Conservation (phyloP, 2,113 vertebrate species). For the Plectropomus leopardus region DNA sequence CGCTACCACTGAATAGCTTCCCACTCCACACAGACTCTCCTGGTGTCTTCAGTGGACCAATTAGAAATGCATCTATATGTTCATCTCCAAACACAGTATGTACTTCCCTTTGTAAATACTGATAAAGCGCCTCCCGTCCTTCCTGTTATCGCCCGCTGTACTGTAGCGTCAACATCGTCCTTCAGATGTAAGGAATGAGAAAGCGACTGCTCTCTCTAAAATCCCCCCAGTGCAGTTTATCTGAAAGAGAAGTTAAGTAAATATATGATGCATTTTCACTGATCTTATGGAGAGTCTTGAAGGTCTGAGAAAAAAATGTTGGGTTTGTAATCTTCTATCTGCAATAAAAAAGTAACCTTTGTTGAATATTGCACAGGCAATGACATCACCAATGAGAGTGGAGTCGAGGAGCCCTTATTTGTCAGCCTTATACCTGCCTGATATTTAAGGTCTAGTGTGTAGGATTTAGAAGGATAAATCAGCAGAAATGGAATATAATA, state of each 20-base stretch:
- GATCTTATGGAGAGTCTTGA: conserved; percentile 23
- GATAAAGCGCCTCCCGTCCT: conserved; percentile 60
- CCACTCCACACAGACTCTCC: conserved; percentile 18
- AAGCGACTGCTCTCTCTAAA: conserved; percentile 34
- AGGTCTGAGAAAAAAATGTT: conserved; percentile 30
- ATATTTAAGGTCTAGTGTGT: not conserved
- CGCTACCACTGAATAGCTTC: conserved; percentile 28
- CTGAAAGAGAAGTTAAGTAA: conserved; percentile 47
- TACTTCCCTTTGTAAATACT: conserved; percentile 67
- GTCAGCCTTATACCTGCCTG: not conserved
- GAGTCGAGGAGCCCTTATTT: not conserved
- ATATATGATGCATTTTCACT: conserved; percentile 29
- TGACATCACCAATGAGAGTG: not conserved
- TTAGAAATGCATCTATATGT: conserved; percentile 80
- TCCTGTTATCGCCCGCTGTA: conserved; percentile 56
- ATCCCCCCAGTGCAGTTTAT: conserved; percentile 42
- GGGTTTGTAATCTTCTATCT: conserved; percentile 32
- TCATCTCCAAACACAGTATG: conserved; percentile 70
- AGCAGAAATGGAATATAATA: too few species aligned
- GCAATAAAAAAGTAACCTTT: conserved; percentile 23
- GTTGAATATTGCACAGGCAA: conserved; percentile 13
- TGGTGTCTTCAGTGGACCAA: conserved; percentile 47
- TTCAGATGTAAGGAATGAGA: conserved; percentile 51
- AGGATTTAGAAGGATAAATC: too few species aligned
- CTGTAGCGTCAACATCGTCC: conserved; percentile 42